Conservation (phyloP, 2,888 invertebrate species). For the Prionchulus punctatus region DNA sequence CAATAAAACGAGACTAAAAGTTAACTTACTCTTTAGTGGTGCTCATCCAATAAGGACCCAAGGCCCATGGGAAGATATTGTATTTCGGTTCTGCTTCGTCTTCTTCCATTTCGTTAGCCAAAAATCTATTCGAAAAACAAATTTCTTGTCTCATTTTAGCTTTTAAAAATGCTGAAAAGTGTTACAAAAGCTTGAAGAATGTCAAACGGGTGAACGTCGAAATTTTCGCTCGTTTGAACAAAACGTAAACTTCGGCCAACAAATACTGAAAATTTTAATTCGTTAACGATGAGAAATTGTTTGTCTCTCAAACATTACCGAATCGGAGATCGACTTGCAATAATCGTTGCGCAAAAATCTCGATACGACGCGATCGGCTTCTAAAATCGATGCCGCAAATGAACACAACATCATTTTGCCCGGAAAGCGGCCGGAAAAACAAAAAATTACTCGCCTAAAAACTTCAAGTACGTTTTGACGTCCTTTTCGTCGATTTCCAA, state of each 20-base stretch:
- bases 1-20: too few relatives aligned
- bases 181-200: slow-evolving; percentile 7
- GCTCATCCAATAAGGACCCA: slow-evolving; percentile 34
- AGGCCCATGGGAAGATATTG: slow-evolving; percentile 39
- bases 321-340: slow-evolving; percentile 3
- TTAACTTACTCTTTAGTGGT: too few relatives aligned
- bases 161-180: not conserved
- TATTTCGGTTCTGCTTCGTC: slow-evolving; percentile 42
- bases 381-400: too few relatives aligned
- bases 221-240: not conserved
- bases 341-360: slow-evolving; percentile 6
- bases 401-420: too few relatives aligned
- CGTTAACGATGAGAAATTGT: not conserved
- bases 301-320: too few relatives aligned
- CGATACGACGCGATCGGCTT: not conserved
- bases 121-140: slow-evolving; percentile 29
- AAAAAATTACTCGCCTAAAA: not conserved
- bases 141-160: not conserved
- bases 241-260: slow-evolving; percentile 6
- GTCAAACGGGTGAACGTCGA: not conserved
- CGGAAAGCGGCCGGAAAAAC: too few relatives aligned
- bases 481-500: too few relatives aligned
- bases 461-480: not conserved
- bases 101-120: slow-evolving; percentile 47
- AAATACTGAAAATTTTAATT: not conserved